A percentile compares a stretch with the other conserved stretches of the same genome.
Evolutionary conservation across 2,888 invertebrate species (phyloP).

Genomic region (Tinea pellionella): DNA sequence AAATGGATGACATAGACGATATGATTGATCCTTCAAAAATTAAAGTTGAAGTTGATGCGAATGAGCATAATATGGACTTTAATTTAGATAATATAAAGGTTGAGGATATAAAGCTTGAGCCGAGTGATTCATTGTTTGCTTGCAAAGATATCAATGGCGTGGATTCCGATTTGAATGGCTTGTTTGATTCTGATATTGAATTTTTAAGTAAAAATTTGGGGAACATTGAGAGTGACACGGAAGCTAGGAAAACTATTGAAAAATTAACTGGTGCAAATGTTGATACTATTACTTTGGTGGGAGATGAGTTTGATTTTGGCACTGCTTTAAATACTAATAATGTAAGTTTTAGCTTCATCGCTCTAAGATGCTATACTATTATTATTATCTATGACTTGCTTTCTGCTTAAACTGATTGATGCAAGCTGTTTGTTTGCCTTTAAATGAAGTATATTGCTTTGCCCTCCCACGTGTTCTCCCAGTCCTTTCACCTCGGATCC

Average conservation of each 20-base stretch:
- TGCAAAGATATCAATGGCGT: constrained; percentile 48
- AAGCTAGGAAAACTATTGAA: constrained; percentile 64
- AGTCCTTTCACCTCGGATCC: too few relatives aligned
- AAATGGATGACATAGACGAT: constrained; percentile 46
- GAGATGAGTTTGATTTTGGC: constrained; percentile 62
- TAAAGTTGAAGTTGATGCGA: constrained; percentile 47
- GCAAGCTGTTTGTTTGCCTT: too few relatives aligned
- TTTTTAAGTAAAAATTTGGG: constrained; percentile 61
- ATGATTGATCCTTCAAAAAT: constrained; percentile 34
- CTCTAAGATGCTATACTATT: background rate
- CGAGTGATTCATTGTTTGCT: constrained; percentile 45
- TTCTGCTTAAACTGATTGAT: background rate
- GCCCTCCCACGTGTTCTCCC: too few relatives aligned
- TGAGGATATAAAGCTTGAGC: constrained; percentile 56
- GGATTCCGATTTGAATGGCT: constrained; percentile 50
- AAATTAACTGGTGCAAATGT: constrained; percentile 60
- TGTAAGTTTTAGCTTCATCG: constrained; percentile 33
- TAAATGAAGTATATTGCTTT: background rate
- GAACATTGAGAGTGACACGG: constrained; percentile 62
- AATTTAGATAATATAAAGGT: constrained; percentile 50
- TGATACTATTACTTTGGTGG: constrained; percentile 55
- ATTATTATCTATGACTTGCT: background rate
- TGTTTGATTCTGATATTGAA: constrained; percentile 61
- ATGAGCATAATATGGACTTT: constrained; percentile 28
- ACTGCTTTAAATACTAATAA: constrained; percentile 50